A percentile compares a stretch with the other conserved stretches of the same genome.
Evolutionary conservation across 2,888 invertebrate genomes (phyloP).

Genomic region (Eilema caniola): DNA sequence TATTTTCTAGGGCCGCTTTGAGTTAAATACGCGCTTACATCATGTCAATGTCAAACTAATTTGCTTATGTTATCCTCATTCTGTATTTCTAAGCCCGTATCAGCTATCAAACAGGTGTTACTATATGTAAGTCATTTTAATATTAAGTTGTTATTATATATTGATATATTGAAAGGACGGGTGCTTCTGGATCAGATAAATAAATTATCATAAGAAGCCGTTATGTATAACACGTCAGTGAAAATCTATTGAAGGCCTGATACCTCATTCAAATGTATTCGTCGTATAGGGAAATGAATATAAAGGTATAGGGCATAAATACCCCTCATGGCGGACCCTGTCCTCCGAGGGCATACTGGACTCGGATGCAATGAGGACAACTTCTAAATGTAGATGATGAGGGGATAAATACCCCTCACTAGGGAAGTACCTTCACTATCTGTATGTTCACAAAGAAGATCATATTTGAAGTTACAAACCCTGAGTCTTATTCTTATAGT

Average conservation of each 20-base stretch:
- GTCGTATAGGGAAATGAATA: no score
- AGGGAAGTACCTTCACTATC: no score
- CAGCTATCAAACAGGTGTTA: neutral
- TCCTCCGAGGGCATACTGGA: no score
- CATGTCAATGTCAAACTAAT: slow-evolving; percentile 50
- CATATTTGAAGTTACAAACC: neutral
- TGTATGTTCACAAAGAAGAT: neutral
- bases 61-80: slow-evolving; percentile 13
- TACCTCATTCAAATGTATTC: neutral
- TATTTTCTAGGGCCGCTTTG: slow-evolving; percentile 43
- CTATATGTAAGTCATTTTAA: neutral
- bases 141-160: neutral
- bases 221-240: neutral
- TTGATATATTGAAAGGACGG: neutral
- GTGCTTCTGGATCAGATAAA: neutral
- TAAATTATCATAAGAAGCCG: slow-evolving; percentile 3
- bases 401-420: no score
- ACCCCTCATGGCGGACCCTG: no score
- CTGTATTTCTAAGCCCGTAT: neutral
- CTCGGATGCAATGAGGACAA: no score
- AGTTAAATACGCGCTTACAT: slow-evolving; percentile 31
- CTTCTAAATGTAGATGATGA: no score
- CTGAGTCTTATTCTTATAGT: neutral
- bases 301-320: no score
- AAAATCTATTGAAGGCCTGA: neutral